Conservation (phyloP, 2,888 invertebrate genomes). For the Meliscaeva auricollis region DNA sequence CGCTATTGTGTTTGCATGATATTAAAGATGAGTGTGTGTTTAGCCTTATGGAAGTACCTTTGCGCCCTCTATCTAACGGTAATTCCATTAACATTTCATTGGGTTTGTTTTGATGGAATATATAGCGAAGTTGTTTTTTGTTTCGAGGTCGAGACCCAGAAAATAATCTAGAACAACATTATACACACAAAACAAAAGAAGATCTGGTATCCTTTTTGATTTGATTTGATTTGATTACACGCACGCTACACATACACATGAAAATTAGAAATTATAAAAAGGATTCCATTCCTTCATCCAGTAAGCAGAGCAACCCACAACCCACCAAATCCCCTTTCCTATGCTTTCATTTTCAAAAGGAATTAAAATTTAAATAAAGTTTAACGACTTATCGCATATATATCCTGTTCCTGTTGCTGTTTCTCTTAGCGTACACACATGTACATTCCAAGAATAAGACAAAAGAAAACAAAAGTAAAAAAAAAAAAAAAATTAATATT, state of each 20-base stretch:
- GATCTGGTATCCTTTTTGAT: slow-evolving; percentile 62
- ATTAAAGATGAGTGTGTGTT: slow-evolving; percentile 39
- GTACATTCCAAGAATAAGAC: slow-evolving; percentile 47
- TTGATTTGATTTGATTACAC: slow-evolving; percentile 75
- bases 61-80: slow-evolving; percentile 58
- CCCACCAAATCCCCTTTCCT: neutral
- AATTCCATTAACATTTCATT: slow-evolving; percentile 76
- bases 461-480: slow-evolving; percentile 37
- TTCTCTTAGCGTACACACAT: slow-evolving; percentile 32
- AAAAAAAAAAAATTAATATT: slow-evolving; percentile 22
- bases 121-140: slow-evolving; percentile 55
- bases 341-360: slow-evolving; percentile 38
- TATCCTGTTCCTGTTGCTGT: slow-evolving; percentile 61
- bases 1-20: slow-evolving; percentile 35
- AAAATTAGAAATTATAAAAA: slow-evolving; percentile 24
- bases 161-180: slow-evolving; percentile 68
- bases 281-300: slow-evolving; percentile 26
- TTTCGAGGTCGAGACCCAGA: slow-evolving; percentile 67
- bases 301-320: neutral
- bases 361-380: slow-evolving; percentile 76
- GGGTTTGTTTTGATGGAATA: slow-evolving; percentile 75
- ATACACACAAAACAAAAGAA: slow-evolving; percentile 54
- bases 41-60: slow-evolving; percentile 47
- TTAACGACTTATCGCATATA: slow-evolving; percentile 56
- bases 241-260: slow-evolving; percentile 51